phyloP scores from a whole-genome alignment of 2,797 vertebrate genomes.

The Gallirallus australis region DNA sequence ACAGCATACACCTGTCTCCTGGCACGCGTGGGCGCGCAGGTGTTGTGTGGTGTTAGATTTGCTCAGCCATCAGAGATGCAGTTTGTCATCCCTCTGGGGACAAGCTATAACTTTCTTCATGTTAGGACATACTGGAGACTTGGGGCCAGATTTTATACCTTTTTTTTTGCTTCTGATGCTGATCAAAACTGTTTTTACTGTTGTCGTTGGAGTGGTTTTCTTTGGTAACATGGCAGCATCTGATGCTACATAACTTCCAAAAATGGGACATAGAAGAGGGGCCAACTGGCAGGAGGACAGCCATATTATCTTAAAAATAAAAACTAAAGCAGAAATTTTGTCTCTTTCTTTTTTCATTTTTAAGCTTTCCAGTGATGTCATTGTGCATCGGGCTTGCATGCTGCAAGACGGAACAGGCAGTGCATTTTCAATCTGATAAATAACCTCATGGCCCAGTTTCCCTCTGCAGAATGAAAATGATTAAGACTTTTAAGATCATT shows the following conservation, averaged over 20 bases:
- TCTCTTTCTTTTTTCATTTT: not conserved
- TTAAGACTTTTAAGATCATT: not conserved
- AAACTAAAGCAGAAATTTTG: not conserved
- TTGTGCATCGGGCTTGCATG: not conserved
- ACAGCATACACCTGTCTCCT: conserved; percentile 2
- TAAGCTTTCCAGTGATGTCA: not conserved
- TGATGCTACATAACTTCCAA: not conserved
- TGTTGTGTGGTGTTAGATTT: not conserved
- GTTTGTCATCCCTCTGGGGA: not conserved
- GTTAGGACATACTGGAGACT: not conserved
- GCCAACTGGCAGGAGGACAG: not conserved
- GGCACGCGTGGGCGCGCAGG: not conserved
- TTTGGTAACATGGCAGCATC: not conserved
- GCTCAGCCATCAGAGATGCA: not conserved
- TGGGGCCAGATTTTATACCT: not conserved
- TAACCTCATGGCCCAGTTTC: conserved; percentile 19
- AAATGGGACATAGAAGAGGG: not conserved
- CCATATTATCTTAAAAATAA: not conserved
- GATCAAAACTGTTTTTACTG: not conserved
- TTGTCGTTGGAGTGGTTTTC: not conserved
- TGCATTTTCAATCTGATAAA: conserved; percentile 16
- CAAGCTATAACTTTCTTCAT: not conserved
- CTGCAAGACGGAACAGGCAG: not conserved
- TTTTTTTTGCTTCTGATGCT: not conserved
- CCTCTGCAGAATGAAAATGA: conserved; percentile 14